phyloP scores from a whole-genome alignment of 2,113 vertebrate species.

The Carassius carassius region DNA sequence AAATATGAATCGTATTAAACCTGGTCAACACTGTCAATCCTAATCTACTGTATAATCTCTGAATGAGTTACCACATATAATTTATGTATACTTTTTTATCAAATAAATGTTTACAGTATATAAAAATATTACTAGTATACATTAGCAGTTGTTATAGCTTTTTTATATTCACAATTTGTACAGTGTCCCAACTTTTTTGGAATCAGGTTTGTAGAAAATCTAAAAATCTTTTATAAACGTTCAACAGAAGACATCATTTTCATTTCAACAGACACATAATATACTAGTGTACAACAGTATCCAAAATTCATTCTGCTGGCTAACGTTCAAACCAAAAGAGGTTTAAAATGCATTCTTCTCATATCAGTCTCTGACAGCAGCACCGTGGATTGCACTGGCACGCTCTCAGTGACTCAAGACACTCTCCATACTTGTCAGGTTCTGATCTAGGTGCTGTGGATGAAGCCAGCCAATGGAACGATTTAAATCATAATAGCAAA shows the following conservation, averaged over 20 bases:
- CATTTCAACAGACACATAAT: neutral
- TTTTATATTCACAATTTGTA: too few relatives aligned
- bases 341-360: conserved; percentile 32
- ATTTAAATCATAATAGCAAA: conserved; percentile 8
- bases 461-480: neutral
- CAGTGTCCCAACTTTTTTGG: too few relatives aligned
- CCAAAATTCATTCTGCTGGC: neutral
- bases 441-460: conserved; percentile 14
- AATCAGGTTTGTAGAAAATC: neutral
- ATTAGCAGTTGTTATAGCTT: neutral
- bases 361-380: conserved; percentile 3
- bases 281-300: neutral
- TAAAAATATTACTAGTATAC: neutral
- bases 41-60: neutral
- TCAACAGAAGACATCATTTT: neutral
- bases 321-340: neutral
- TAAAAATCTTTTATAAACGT: neutral
- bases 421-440: neutral
- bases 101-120: too few relatives aligned
- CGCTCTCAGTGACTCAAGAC: neutral
- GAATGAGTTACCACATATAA: neutral
- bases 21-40: neutral
- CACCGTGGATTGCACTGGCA: neutral
- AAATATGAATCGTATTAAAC: too few relatives aligned
- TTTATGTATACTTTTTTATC: too few relatives aligned